These are phyloP conservation scores for Porites lobata DNA, from an alignment of 92 coral and sea anemone species.

Conservation along the genomic window DNA sequence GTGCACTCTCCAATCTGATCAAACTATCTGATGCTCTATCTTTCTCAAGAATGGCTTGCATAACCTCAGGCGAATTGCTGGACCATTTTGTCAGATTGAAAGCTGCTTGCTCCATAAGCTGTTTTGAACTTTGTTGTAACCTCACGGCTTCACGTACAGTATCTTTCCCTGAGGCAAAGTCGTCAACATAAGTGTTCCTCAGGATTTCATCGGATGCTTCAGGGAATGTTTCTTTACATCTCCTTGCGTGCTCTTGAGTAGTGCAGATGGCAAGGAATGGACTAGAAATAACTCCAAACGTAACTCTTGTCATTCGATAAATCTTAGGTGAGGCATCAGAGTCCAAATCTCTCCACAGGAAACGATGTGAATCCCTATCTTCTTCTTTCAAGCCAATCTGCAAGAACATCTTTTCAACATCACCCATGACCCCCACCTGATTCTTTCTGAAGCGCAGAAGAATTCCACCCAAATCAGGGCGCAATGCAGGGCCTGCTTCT, in stretches of 20 bases:
- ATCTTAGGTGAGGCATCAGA: constrained; percentile 10
- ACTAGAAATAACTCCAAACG: not conserved
- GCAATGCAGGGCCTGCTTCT: constrained; percentile 44
- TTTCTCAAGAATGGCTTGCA: constrained; percentile 16
- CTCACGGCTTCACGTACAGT: constrained; percentile 12
- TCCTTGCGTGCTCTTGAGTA: not conserved
- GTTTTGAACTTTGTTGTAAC: constrained; percentile 32
- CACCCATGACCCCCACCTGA: constrained; percentile 46
- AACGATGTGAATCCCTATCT: constrained; percentile 51
- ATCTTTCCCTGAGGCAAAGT: constrained; percentile 28
- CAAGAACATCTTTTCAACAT: constrained; percentile 58
- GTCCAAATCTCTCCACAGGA: constrained; percentile 44
- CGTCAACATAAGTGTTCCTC: constrained; percentile 45
- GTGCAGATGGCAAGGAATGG: not conserved
- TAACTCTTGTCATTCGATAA: constrained; percentile 45
- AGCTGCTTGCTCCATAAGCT: constrained; percentile 36
- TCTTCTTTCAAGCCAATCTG: constrained; percentile 39
- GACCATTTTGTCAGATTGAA: constrained; percentile 58
- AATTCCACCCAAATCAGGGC: constrained; percentile 25
- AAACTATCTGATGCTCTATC: not conserved
- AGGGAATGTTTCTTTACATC: constrained; percentile 10
- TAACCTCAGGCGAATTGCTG: constrained; percentile 34
- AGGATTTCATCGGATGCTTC: not conserved
- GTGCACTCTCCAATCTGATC: constrained; percentile 8
- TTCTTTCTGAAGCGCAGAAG: constrained; percentile 52